phyloP scores from a whole-genome alignment of 2,888 invertebrate genomes.

The Erannis defoliaria region DNA sequence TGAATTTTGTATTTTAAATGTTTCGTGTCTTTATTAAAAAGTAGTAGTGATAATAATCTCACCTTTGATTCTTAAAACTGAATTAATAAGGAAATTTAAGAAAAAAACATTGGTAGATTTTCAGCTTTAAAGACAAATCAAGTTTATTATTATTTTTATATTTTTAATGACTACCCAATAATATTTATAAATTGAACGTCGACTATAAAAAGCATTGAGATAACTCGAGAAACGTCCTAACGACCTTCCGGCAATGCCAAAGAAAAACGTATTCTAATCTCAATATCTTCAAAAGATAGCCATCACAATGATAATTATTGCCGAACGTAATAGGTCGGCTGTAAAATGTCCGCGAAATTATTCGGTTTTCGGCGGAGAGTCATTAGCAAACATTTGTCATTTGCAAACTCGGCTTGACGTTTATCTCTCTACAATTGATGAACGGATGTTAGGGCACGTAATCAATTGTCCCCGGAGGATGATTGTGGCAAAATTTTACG shows the following conservation, averaged over 20 bases:
- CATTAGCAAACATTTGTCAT: conserved; percentile 84
- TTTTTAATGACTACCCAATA: conserved; percentile 9
- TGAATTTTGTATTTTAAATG: no score
- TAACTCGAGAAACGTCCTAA: conserved; percentile 39
- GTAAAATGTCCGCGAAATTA: conserved; percentile 71
- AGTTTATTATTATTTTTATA: no score
- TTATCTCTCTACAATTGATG: conserved; percentile 81
- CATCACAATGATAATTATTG: conserved; percentile 60
- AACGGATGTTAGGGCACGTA: conserved; percentile 78
- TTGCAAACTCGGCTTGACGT: conserved; percentile 79
- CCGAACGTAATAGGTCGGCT: conserved; percentile 58
- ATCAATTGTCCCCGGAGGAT: conserved; percentile 76
- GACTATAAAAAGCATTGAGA: conserved; percentile 9
- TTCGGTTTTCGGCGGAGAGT: conserved; percentile 72
- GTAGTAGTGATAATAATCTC: neutral
- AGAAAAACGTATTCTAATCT: conserved; percentile 56
- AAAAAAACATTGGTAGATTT: neutral
- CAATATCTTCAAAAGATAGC: conserved; percentile 54
- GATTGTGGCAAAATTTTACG: conserved; percentile 66
- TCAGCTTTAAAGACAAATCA: neutral
- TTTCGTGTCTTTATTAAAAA: no score
- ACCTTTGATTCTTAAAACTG: neutral
- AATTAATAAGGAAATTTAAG: neutral
- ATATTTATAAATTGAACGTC: conserved; percentile 5
- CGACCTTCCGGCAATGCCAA: conserved; percentile 44